Base-by-base conservation (phyloP, 2,113 vertebrate genomes). In the Dicaeum eximium region DNA sequence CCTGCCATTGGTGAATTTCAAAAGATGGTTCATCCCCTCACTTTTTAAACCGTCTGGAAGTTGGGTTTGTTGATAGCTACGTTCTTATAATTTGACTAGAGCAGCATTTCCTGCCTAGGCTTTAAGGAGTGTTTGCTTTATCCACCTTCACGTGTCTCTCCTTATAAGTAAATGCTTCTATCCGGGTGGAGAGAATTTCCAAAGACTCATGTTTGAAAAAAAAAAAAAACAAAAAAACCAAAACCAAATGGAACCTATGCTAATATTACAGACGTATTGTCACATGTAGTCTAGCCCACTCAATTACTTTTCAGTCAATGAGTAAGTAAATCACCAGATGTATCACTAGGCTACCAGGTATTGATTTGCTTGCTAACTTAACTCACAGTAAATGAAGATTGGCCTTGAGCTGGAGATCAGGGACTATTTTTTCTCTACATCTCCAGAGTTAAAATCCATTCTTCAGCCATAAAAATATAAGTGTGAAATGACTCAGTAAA, bases 301-400 rank as follows among this genome's bases (percentile, higher is more conserved):
- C 75, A 90, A 80, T 92, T 96, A 58, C 35, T 67, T 93, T 83
- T 80, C 80, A 80, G 75, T 93, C 86, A 93, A 40, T 80, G 90
- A 69, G 38, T 94, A 92, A 88, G 92, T 94, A 90, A 97, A 92
- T 90, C 88, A 94, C 71, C 51, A 86, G 74, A 92, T 66, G 66
- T 58, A 90, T 83, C 75, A 54, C 71, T 78, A 70, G 72, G 27
- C 60, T 90, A 88, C 88, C 71, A 88, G 64, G 13, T 80, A 97
- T 92, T 86, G 88, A 94, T 92, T 93, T 90, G 47, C 62, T 90
- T 74, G 47, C 82, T 80, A 83, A 83, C 75, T 90, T 73, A 80
- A 80, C 50, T 94, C 66, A 92, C 3, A 11, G 64, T 62, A 86
- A 85, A 94, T 86, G 64, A 88, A 95, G 35, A 15, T 13, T 93